These are phyloP conservation scores for Syngnathus floridae DNA, from an alignment of 2,113 vertebrate species.

Conservation along the genomic window DNA sequence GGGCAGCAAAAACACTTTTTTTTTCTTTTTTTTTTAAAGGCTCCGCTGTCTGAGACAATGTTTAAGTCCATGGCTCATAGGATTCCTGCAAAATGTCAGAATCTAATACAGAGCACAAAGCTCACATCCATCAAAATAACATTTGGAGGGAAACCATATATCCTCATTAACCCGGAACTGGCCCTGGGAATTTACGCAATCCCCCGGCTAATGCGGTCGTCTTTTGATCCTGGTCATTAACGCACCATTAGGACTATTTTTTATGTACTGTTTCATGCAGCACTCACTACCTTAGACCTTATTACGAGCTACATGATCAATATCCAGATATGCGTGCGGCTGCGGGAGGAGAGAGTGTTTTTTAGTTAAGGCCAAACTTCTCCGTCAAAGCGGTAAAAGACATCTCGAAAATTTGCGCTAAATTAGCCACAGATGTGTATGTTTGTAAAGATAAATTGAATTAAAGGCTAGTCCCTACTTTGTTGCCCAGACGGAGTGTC, in stretches of 20 bases:
- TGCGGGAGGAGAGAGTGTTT: conserved; percentile 50
- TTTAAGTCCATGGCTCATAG: conserved; percentile 13
- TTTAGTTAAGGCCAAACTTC: conserved; percentile 61
- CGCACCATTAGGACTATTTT: conserved; percentile 54
- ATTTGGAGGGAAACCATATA: conserved; percentile 36
- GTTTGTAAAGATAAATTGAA: conserved; percentile 73
- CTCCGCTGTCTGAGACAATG: conserved; percentile 10
- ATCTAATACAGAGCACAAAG: conserved; percentile 25
- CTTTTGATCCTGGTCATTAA: conserved; percentile 65
- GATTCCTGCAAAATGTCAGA: conserved; percentile 29
- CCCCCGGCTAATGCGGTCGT: conserved; percentile 39
- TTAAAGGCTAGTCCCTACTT: conserved; percentile 61
- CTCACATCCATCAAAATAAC: conserved; percentile 29
- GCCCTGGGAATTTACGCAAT: conserved; percentile 52
- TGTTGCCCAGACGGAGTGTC: conserved; percentile 59
- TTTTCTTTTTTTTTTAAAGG: neutral
- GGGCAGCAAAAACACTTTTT: neutral
- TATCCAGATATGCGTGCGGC: conserved; percentile 48
- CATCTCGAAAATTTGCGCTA: conserved; percentile 64
- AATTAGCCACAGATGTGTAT: conserved; percentile 71
- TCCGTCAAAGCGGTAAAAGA: conserved; percentile 64
- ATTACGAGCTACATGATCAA: conserved; percentile 58
- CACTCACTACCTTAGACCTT: conserved; percentile 54
- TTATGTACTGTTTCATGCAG: conserved; percentile 64
- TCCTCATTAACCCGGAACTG: conserved; percentile 49